Conservation (phyloP, 2,888 invertebrate species). For the Eupithecia vulgata region DNA sequence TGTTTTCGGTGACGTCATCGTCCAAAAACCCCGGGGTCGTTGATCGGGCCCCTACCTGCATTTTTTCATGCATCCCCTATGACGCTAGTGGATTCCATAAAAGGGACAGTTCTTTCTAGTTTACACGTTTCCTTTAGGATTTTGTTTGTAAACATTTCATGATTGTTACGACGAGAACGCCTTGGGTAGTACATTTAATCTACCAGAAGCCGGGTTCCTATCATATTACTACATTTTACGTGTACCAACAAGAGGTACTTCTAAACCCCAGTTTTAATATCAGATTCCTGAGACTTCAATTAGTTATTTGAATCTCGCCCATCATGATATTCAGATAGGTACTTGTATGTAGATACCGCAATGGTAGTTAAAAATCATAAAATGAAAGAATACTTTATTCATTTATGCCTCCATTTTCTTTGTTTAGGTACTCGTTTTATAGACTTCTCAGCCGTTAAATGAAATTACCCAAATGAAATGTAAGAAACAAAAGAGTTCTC, state of each 20-base stretch:
- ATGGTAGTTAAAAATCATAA: background rate
- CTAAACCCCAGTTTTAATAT: background rate
- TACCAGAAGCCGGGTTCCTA: background rate
- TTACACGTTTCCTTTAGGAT: slow-evolving; percentile 37
- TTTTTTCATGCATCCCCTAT: slow-evolving; percentile 80
- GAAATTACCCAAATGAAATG: slow-evolving; percentile 23
- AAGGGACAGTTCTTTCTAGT: slow-evolving; percentile 51
- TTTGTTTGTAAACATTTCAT: slow-evolving; percentile 39
- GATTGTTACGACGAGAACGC: slow-evolving; percentile 12
- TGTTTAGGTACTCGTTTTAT: slow-evolving; percentile 47
- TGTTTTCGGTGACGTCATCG: slow-evolving; percentile 70
- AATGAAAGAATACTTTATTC: background rate
- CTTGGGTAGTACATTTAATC: background rate
- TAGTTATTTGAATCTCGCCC: background rate
- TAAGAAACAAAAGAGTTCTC: slow-evolving; percentile 30
- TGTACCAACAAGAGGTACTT: background rate
- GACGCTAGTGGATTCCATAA: slow-evolving; percentile 68
- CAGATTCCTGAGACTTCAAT: background rate
- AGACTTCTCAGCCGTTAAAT: slow-evolving; percentile 28
- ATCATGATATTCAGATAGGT: background rate
- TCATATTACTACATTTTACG: background rate
- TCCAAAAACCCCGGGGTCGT: slow-evolving; percentile 74
- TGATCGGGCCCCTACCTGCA: slow-evolving; percentile 80
- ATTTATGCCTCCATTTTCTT: slow-evolving; percentile 37
- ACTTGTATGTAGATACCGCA: too few relatives aligned